Conservation (phyloP, 2,113 vertebrate species). For the Bubo blakistoni region DNA sequence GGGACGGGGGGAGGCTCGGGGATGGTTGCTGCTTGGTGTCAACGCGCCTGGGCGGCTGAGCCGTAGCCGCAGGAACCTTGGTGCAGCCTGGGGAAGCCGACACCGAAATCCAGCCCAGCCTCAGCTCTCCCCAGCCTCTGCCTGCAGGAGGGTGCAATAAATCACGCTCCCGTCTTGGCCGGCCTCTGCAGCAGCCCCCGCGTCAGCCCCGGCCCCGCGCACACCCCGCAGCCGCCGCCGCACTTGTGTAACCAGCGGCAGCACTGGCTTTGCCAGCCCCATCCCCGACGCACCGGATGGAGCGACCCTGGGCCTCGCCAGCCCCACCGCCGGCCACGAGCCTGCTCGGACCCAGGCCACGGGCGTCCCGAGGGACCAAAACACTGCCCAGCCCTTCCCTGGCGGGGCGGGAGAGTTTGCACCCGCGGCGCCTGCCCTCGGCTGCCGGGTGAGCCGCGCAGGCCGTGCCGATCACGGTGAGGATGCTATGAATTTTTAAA, state of each 20-base stretch:
- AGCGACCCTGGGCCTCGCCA: neutral
- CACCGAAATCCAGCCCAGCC: neutral
- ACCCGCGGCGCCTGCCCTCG: neutral
- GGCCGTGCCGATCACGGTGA: neutral
- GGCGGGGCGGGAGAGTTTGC: neutral
- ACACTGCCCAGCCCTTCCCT: neutral
- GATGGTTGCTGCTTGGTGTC: neutral
- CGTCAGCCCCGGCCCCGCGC: neutral
- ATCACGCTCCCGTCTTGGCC: neutral
- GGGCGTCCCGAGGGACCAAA: neutral
- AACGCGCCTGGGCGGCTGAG: neutral
- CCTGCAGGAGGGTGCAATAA: conserved; percentile 10
- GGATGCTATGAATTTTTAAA: conserved; percentile 69
- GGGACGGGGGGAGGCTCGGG: fast-evolving
- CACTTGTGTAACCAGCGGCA: neutral
- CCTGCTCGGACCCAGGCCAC: fast-evolving
- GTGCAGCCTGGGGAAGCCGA: neutral
- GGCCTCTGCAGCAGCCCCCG: conserved; percentile 20
- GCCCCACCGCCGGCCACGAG: neutral
- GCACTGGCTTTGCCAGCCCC: neutral
- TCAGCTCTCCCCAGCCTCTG: neutral
- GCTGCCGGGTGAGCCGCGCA: neutral
- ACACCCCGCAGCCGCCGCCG: neutral
- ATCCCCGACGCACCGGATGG: fast-evolving
- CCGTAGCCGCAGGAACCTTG: neutral